Percentiles rank a stretch among this genome's conserved stretches.
phyloP scores from a whole-genome alignment of 92 coral and sea anemone genomes.

The Palythoa caribaeorum region DNA sequence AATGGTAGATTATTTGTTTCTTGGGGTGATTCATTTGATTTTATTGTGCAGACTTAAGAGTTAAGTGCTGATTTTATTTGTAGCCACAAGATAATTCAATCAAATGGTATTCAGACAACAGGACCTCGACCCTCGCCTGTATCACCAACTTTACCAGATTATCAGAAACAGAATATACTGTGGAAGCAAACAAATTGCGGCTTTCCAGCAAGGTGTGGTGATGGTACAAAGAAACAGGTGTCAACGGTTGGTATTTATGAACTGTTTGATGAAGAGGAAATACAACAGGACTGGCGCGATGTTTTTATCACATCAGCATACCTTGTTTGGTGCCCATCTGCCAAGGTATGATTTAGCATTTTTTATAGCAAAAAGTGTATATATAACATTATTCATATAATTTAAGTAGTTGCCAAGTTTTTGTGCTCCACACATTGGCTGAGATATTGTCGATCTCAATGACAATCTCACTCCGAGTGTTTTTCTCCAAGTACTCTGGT shows the following conservation, averaged over 20 bases:
- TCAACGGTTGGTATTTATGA: constrained; percentile 84
- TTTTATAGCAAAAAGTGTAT: neutral
- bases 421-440: too few relatives aligned
- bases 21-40: too few relatives aligned
- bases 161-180: constrained; percentile 70
- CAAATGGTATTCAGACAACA: constrained; percentile 62
- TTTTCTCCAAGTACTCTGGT: too few relatives aligned
- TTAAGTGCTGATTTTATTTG: neutral
- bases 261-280: constrained; percentile 86
- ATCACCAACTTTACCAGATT: constrained; percentile 81
- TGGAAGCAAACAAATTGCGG: constrained; percentile 75
- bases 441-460: too few relatives aligned
- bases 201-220: constrained; percentile 49
- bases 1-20: too few relatives aligned
- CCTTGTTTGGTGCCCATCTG: constrained; percentile 95
- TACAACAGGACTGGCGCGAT: constrained; percentile 90
- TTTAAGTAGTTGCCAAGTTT: too few relatives aligned
- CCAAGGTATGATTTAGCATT: constrained; percentile 64
- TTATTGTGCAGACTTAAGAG: too few relatives aligned
- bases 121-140: constrained; percentile 79
- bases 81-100: constrained; percentile 15
- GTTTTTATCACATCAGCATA: constrained; percentile 92
- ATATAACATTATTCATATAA: too few relatives aligned
- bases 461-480: too few relatives aligned
- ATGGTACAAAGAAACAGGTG: constrained; percentile 35